phyloP scores from a whole-genome alignment of 2,797 vertebrate species.

The Ctenopoma multispine region DNA sequence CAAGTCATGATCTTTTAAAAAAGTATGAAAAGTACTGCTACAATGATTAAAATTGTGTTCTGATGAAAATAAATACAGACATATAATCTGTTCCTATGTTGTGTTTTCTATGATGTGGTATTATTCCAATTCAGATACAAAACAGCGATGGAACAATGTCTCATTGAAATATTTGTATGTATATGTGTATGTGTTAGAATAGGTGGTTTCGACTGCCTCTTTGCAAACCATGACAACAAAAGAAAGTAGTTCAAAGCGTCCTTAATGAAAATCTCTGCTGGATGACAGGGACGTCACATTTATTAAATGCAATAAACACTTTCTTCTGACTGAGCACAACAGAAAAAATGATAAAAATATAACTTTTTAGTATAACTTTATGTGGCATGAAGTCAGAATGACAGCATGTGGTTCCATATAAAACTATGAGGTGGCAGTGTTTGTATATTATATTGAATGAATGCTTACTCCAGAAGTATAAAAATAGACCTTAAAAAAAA shows the following conservation, averaged over 20 bases:
- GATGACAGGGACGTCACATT: neutral
- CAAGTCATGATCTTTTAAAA: constrained; percentile 89
- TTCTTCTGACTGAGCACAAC: neutral
- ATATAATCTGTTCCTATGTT: constrained; percentile 79
- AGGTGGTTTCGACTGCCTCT: neutral
- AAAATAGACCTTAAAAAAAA: constrained; percentile 38
- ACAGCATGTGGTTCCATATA: constrained; percentile 26
- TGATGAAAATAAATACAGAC: constrained; percentile 91
- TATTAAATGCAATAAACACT: neutral
- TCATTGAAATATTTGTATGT: too few relatives aligned
- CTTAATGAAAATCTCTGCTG: neutral
- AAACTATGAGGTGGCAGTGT: constrained; percentile 50
- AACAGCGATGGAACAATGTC: neutral
- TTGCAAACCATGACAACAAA: neutral
- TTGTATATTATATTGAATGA: neutral
- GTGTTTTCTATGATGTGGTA: constrained; percentile 43
- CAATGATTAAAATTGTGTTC: constrained; percentile 89
- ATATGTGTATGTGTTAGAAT: neutral
- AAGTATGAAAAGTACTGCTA: constrained; percentile 89
- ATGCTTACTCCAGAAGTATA: neutral
- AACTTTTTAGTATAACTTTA: too few relatives aligned
- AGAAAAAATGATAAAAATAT: too few relatives aligned
- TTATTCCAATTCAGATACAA: neutral
- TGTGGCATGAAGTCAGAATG: too few relatives aligned
- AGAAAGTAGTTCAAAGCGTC: neutral